These are phyloP conservation scores for Drosophila subobscura DNA, from an alignment of 1,140 invertebrate genomes.

Conservation along the genomic window DNA sequence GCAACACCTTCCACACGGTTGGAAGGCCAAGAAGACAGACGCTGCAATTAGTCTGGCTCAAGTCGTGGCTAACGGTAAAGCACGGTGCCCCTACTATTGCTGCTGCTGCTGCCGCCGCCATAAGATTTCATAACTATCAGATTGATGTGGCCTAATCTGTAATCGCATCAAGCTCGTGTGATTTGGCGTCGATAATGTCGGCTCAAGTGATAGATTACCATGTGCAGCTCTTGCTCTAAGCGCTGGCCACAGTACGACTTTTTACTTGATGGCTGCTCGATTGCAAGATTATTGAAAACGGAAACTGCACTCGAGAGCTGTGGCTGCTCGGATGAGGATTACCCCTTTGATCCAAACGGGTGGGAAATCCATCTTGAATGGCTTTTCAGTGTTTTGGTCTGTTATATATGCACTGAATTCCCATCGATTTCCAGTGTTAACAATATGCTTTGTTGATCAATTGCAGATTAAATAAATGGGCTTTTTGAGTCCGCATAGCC, in stretches of 20 bases:
- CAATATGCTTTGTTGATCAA: conserved; percentile 4
- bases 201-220: conserved; percentile 70
- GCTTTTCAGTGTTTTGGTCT: conserved; percentile 51
- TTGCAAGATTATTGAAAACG: no score
- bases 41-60: conserved; percentile 77
- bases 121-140: conserved; percentile 48
- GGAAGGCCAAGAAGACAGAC: conserved; percentile 7
- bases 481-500: conserved; percentile 33
- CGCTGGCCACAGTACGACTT: conserved; percentile 5
- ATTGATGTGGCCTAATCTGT: conserved; percentile 37
- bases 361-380: conserved; percentile 41
- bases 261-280: conserved; percentile 12
- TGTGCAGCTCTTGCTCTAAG: conserved; percentile 17
- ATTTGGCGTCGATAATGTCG: conserved; percentile 74
- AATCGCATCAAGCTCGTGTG: conserved; percentile 72
- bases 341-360: neutral
- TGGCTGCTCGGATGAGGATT: neutral
- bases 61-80: conserved; percentile 78
- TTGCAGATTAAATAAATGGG: conserved; percentile 54
- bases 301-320: neutral
- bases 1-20: conserved; percentile 45
- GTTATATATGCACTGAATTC: conserved; percentile 19
- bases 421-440: neutral
- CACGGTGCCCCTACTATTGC: conserved; percentile 14
- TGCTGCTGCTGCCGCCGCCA: conserved; percentile 1